Evolutionary conservation across 2,888 invertebrate species (phyloP), one percentile per base, ranked within the genome.

Genomic region (Thera obeliscata): DNA sequence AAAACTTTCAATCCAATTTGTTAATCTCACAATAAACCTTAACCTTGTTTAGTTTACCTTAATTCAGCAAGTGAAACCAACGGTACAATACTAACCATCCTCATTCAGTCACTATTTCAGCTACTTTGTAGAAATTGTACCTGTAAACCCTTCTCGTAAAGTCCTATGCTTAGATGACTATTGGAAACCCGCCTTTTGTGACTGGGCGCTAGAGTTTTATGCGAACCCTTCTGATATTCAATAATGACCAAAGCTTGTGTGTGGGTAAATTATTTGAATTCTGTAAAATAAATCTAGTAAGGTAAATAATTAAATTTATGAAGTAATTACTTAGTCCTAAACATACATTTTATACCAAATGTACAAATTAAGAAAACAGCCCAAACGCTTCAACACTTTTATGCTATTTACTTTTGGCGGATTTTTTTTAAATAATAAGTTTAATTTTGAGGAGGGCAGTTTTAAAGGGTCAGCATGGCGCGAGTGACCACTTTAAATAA

Each of bases 111-210:
- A 74, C 81, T 81, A 81, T 85, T 84, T 81, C 78, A 78, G 78
- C 79, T 81, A 83, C 83, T 88, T 86, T 89, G 87, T 89, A 86
- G 85, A 83, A 86, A 87, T 86, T 84, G 87, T 88, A 87, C 88
- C 52, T 69, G 63, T 60, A 56, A 64, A 56, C 68, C 57, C 58
- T 69, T 56, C 35, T 56, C 66, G 52, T 65, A 57, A 58, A 48
- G 55, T 49, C 60, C 61, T 2, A 52, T 84, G 85, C 83, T 83
- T 85, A 84, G 85, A 87, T 87, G 80, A 79, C 81, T 85, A 87
- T 86, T 84, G 84, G 79, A 78, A 81, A 81, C 86, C 83, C 79
- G 84, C 82, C 79, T 81, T 85, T 87, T 67, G 54, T 88, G 84
- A 83, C 76, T 75, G 76, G 78, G 81, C 78, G 84, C 81, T 84